These are phyloP conservation scores for Drosophila borealis DNA, from an alignment of 2,888 invertebrate species.

Conservation along the genomic window DNA sequence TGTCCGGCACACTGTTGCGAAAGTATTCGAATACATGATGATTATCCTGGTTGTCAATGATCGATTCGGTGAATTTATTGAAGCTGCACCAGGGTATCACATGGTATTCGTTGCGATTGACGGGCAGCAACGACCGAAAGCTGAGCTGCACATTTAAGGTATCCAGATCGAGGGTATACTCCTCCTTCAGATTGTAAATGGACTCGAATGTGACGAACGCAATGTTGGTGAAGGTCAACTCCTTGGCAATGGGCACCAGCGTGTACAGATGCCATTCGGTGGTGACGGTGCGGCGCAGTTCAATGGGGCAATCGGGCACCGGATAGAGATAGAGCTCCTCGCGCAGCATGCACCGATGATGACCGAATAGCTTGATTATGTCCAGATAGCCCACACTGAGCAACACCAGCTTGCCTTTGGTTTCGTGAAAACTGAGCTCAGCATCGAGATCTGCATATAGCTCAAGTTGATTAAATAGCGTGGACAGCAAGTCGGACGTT, in stretches of 20 bases:
- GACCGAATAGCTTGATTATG: conserved; percentile 59
- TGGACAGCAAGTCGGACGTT: neutral
- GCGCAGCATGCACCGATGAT: conserved; percentile 48
- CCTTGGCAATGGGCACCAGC: conserved; percentile 69
- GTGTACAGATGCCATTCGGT: conserved; percentile 78
- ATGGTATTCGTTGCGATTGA: conserved; percentile 38
- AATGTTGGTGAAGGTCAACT: conserved; percentile 64
- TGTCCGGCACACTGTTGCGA: conserved; percentile 7
- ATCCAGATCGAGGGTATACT: conserved; percentile 26
- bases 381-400: conserved; percentile 60
- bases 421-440: neutral
- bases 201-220: conserved; percentile 73
- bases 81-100: conserved; percentile 57
- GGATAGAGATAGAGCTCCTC: conserved; percentile 57
- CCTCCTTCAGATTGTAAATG: conserved; percentile 64
- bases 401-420: conserved; percentile 22
- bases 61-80: conserved; percentile 23
- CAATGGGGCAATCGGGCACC: conserved; percentile 46
- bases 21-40: conserved; percentile 63
- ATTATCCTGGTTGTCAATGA: conserved; percentile 52
- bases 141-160: conserved; percentile 38
- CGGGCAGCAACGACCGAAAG: conserved; percentile 53
- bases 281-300: conserved; percentile 44
- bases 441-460: neutral
- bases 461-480: conserved; percentile 8